Percentiles rank a stretch among this genome's conserved stretches.
Conservation (phyloP, 1,140 invertebrate genomes). For the Drosophila chauvacae region DNA sequence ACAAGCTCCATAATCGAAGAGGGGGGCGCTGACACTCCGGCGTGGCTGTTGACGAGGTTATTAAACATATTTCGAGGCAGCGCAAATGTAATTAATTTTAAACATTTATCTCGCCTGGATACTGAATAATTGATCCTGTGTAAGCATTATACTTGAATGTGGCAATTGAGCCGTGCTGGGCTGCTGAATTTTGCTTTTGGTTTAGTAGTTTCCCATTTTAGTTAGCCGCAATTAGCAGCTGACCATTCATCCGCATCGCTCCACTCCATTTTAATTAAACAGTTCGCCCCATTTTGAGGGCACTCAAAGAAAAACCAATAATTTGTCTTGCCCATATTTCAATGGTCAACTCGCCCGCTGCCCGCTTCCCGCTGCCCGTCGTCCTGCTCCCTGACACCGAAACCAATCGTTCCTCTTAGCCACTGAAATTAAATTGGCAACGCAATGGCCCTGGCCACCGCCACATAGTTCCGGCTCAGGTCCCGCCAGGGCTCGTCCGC, state of each 20-base stretch:
- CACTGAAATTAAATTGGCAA: conserved; percentile 63
- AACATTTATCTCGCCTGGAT: conserved; percentile 35
- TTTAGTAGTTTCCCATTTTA: conserved; percentile 7
- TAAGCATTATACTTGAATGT: conserved; percentile 6
- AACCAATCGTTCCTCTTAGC: conserved; percentile 11
- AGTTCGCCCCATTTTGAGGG: conserved; percentile 64
- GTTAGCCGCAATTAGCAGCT: conserved; percentile 37
- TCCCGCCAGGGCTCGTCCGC: background rate
- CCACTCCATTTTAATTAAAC: conserved; percentile 78
- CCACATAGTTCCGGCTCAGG: conserved; percentile 10
- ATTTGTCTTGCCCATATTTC: conserved; percentile 79
- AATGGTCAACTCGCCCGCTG: conserved; percentile 28
- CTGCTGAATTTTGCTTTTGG: background rate
- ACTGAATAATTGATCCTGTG: conserved; percentile 34
- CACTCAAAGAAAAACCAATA: conserved; percentile 77
- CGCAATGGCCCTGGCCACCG: conserved; percentile 24
- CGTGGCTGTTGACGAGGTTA: conserved; percentile 12
- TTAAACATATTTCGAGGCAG: conserved; percentile 36
- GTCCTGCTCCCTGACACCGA: background rate
- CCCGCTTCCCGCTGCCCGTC: no score
- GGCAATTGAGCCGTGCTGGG: background rate
- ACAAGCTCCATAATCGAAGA: conserved; percentile 21
- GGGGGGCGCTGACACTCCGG: conserved; percentile 2
- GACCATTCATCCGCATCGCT: conserved; percentile 53
- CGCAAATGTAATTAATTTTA: conserved; percentile 45